Evolutionary conservation across 1,140 invertebrate species (phyloP).

Genomic region (Drosophila sucinea): DNA sequence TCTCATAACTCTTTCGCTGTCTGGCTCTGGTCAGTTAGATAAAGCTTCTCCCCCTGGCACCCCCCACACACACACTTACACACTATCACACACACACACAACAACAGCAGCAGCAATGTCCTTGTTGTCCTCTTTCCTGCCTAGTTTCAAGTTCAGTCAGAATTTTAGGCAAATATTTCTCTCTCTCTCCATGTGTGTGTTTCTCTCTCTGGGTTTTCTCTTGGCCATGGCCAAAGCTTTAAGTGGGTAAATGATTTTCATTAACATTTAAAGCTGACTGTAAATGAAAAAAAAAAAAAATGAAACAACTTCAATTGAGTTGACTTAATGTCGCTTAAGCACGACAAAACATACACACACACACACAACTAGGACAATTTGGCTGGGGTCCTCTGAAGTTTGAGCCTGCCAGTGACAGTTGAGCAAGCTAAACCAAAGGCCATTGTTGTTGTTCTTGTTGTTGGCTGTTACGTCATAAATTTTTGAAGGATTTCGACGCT

Average conservation of each 20-base stretch:
- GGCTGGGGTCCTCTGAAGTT: conserved; percentile 11
- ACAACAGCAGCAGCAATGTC: conserved; percentile 28
- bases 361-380: conserved; percentile 44
- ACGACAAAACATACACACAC: conserved; percentile 61
- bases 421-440: conserved; percentile 20
- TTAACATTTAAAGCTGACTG: conserved; percentile 53
- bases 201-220: not conserved
- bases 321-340: conserved; percentile 77
- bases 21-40: conserved; percentile 68
- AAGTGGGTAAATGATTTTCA: conserved; percentile 33
- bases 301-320: conserved; percentile 17
- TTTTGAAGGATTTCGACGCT: conserved; percentile 82
- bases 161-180: conserved; percentile 21
- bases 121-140: conserved; percentile 37
- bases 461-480: conserved; percentile 55
- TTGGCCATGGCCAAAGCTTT: conserved; percentile 8
- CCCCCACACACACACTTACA: not conserved
- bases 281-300: not conserved
- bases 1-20: conserved; percentile 68
- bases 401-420: conserved; percentile 70
- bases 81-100: conserved; percentile 22
- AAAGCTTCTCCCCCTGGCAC: conserved; percentile 37
- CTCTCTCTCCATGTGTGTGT: not conserved
- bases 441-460: conserved; percentile 9
- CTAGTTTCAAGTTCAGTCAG: conserved; percentile 55